Evolutionary conservation across 2,888 invertebrate genomes (phyloP), one percentile per base, ranked within the genome.

Genomic region (Polydrusus pterygomalis): DNA sequence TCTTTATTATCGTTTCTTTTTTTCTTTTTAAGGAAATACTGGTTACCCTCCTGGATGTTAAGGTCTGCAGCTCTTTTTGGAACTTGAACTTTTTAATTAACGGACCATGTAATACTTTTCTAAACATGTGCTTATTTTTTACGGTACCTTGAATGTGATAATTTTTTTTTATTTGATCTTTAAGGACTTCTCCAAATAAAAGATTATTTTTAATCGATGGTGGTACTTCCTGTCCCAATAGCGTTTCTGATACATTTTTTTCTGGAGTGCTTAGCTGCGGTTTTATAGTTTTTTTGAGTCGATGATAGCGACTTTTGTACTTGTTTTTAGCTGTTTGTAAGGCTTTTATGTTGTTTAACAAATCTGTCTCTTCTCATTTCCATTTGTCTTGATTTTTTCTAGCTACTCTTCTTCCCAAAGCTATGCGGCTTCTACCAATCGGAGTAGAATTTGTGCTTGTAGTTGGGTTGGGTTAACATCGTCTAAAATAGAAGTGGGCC

Each of bases 101-200:
- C n/a, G n/a, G n/a, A n/a, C n/a, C n/a, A n/a, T n/a, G n/a, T n/a
- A n/a, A n/a, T n/a, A n/a, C n/a, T n/a, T n/a, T n/a, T n/a, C n/a
- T n/a, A n/a, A n/a, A n/a, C n/a, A n/a, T n/a, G n/a, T n/a, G n/a
- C n/a, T n/a, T n/a, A n/a, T n/a, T n/a, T n/a, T n/a, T n/a, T n/a
- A n/a, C n/a, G n/a, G n/a, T n/a, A n/a, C n/a, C n/a, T n/a, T n/a
- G n/a, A n/a, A n/a, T n/a, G n/a, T n/a, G n/a, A n/a, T n/a, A 62
- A 15, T 63, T 43, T 38, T 63, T 40, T 63, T 43, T 47, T 15
- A 20, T 54, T 54, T 49, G 56, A 25, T 56, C 6, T n/a, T 30
- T 25, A 2, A 56, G 6, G 9, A 56, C n/a, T n/a, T 62, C 62
- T 17, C 10, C 13, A 40, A 38, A 62, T 40, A 62, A 17, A 34